Base-by-base conservation (phyloP, 2,113 vertebrate species). In the Boleophthalmus pectinirostris region DNA sequence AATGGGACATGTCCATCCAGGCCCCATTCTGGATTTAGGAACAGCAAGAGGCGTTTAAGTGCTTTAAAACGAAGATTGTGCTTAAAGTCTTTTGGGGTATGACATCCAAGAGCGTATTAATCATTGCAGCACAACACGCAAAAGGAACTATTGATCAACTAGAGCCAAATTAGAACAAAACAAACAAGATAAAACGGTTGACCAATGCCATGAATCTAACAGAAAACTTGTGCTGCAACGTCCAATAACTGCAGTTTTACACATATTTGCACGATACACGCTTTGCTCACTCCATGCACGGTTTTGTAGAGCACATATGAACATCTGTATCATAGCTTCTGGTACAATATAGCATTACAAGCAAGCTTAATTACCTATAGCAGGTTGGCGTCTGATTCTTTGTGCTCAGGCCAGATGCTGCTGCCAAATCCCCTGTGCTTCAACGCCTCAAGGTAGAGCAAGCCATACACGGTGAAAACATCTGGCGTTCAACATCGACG, bases 1-100 rank as follows among this genome's bases (percentile, higher is more conserved):
- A 46, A 25, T 77, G 67, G 57, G 47, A 74, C 77, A 60, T 18
- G 57, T 82, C 77, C n/a, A 76, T 73, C 29, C 25, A 58, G 29
- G 58, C 47, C 72, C 57, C 23, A 38, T 43, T 63, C 60, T 35
- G 53, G 46, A 21, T 66, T 24, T 61, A 81, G 29, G 56, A 20
- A 69, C 56, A 21, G 21, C 8, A 9, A 29, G 51, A 18, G 21
- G 5, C 23, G n/a, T 66, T 23, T 66, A 23, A 21, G 9, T 11
- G 18, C 33, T 38, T 65, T 38, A 12, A 29, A 54, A 54, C 9
- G 20, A 10, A 54, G n/a, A 54, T 9, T 54, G 16, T 20, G 47
- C 47, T 51, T 51, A 18, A 51, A 20, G 47, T 51, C 6, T 51
- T 51, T 51, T 16, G 16, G 47, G 5, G 0, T 5, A 43, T 47